These are phyloP conservation scores for Harmothoe impar DNA, from an alignment of 2,888 invertebrate genomes.

Conservation along the genomic window DNA sequence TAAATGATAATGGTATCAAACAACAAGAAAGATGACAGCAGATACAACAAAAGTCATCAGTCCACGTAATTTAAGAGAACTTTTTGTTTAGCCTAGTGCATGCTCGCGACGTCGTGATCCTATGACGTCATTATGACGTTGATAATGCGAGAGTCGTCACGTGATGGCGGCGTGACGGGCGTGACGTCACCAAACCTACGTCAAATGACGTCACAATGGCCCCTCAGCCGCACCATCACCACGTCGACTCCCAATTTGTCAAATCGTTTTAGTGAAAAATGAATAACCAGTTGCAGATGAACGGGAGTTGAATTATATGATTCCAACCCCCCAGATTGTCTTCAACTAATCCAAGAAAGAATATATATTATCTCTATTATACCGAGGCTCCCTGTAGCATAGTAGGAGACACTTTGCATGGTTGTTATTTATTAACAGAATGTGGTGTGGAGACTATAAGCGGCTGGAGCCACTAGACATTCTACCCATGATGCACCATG, in stretches of 20 bases:
- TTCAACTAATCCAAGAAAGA: slow-evolving; percentile 43
- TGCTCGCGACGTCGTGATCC: slow-evolving; percentile 5
- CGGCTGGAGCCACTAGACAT: neutral
- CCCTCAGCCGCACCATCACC: neutral
- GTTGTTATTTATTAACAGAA: slow-evolving; percentile 27
- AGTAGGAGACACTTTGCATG: neutral
- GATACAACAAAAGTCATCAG: neutral
- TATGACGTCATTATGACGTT: slow-evolving; percentile 6
- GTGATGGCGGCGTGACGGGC: slow-evolving; percentile 11
- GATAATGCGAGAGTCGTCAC: slow-evolving; percentile 18
- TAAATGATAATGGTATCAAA: neutral
- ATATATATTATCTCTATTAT: neutral
- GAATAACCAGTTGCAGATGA: slow-evolving; percentile 60
- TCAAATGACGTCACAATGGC: neutral
- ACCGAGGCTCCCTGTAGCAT: neutral
- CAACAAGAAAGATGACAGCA: neutral
- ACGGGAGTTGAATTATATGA: slow-evolving; percentile 54
- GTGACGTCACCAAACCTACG: neutral
- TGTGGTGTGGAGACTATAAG: neutral
- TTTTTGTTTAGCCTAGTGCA: slow-evolving; percentile 23
- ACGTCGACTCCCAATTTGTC: neutral
- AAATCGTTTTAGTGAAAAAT: neutral
- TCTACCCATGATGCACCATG: neutral
- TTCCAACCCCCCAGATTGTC: slow-evolving; percentile 11
- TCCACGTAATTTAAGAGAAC: neutral